Evolutionary conservation across 2,888 invertebrate species (phyloP), one percentile per base, ranked within the genome.

Genomic region (Nymphalis urticae): DNA sequence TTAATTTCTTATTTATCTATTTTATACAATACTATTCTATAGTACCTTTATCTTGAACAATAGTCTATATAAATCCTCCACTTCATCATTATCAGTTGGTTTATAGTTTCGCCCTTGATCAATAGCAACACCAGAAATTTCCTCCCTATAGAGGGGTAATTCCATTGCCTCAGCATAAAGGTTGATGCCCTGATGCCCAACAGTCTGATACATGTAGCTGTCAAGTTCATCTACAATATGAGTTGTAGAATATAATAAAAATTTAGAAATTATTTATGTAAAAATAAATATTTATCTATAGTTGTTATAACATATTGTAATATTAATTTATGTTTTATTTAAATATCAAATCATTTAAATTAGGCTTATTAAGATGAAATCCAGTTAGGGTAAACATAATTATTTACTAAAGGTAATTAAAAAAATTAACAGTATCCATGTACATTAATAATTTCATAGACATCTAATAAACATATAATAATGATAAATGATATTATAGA

Each of bases 131-230:
- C 99, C 99, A 76, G 94, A 93, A 66, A 99, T 99, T 72, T 94
- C 94, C 78, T 96, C 95, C 72, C 97, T 94, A 87, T 96, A 99
- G 62, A 99, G 90, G 0, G 99, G 99, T 69, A 99, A 88, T 4
- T 95, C 97, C 96, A 99, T 97, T 1, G 99, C 99, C 86, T 98
- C 96, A 36, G 98, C 97, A 85, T 98, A 97, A 75, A 97, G 93
- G 75, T 96, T 96, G 74, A 99, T 96, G 21, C 97, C 98, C 93
- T 98, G 97, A 85, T 98, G 97, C 0, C 99, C 99, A 66, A 99
- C 99, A 63, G 98, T 98, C 93, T 99, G 99, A 86, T 99, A 99
- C 99, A 99, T 99, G 85, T 97, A 99, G 84, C 98, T 98, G 88
- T 99, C 98, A 80, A 98, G 85, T 87, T 98, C 98, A 94, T 97